phyloP scores from a whole-genome alignment of 2,888 invertebrate species.

The Zonitis immaculata region DNA sequence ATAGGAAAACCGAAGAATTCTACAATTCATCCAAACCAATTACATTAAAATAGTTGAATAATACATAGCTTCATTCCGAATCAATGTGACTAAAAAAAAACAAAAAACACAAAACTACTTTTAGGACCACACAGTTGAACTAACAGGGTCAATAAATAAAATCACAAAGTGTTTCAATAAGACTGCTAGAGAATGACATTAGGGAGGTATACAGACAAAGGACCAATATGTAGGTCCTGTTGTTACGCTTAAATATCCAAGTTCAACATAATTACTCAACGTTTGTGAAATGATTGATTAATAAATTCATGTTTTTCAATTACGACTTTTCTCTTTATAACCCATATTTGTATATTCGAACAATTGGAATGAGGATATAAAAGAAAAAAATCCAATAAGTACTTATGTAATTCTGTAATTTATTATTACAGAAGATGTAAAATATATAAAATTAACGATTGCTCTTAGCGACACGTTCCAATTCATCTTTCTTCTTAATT shows the following conservation, averaged over 20 bases:
- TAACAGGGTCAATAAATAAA: conserved; percentile 39
- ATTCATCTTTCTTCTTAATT: conserved; percentile 99
- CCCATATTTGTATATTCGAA: no score
- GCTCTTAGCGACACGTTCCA: conserved; percentile 99
- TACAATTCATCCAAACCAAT: background rate
- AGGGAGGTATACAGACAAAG: conserved; percentile 43
- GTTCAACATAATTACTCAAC: conserved; percentile 48
- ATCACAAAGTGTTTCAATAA: conserved; percentile 44
- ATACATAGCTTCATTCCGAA: conserved; percentile 2
- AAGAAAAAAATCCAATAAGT: conserved; percentile 1
- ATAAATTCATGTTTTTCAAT: conserved; percentile 47
- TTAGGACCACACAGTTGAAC: conserved; percentile 44
- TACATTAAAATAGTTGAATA: conserved; percentile 4
- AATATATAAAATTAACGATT: conserved; percentile 81
- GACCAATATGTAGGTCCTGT: conserved; percentile 30
- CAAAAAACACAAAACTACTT: no score
- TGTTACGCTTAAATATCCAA: conserved; percentile 48
- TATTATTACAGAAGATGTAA: conserved; percentile 21
- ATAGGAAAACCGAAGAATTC: conserved; percentile 1
- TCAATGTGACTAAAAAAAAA: conserved; percentile 14
- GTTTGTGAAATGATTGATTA: conserved; percentile 47
- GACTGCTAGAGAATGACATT: conserved; percentile 46
- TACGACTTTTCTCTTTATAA: background rate
- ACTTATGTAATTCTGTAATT: conserved; percentile 22
- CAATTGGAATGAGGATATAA: no score